These are phyloP conservation scores for Uromys caudimaculatus DNA, from an alignment of 2,797 vertebrate genomes.

Conservation along the genomic window DNA sequence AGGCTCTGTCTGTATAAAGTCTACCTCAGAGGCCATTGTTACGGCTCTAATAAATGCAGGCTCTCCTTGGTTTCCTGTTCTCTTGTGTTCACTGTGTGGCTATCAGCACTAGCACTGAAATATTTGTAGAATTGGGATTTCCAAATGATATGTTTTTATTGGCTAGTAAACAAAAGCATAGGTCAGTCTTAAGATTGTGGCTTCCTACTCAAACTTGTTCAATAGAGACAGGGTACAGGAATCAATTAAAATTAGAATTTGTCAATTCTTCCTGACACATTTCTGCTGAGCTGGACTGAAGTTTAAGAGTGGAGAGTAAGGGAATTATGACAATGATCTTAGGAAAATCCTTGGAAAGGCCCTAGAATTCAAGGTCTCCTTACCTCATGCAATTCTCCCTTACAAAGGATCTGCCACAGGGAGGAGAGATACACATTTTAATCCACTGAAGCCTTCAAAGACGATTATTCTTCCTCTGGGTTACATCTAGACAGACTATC, in stretches of 20 bases:
- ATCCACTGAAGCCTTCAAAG: neutral
- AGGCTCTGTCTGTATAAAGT: neutral
- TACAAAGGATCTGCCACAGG: neutral
- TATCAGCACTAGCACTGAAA: neutral
- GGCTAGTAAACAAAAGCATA: slow-evolving; percentile 40
- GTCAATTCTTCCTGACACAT: neutral
- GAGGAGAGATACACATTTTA: neutral
- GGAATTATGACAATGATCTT: neutral
- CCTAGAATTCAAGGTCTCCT: neutral
- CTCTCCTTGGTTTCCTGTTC: neutral
- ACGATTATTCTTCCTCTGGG: neutral
- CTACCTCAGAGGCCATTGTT: neutral
- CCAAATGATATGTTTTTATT: neutral
- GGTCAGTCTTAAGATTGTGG: neutral
- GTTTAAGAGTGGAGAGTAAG: neutral
- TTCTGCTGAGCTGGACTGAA: neutral
- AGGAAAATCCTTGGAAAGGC: neutral
- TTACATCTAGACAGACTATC: neutral
- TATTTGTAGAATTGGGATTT: neutral
- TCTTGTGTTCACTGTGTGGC: neutral
- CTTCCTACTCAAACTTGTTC: neutral
- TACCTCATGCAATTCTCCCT: neutral
- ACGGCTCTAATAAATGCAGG: neutral
- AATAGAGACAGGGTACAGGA: neutral
- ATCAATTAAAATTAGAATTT: neutral